Conservation (phyloP, 2,113 vertebrate species). For the Murina feae region DNA sequence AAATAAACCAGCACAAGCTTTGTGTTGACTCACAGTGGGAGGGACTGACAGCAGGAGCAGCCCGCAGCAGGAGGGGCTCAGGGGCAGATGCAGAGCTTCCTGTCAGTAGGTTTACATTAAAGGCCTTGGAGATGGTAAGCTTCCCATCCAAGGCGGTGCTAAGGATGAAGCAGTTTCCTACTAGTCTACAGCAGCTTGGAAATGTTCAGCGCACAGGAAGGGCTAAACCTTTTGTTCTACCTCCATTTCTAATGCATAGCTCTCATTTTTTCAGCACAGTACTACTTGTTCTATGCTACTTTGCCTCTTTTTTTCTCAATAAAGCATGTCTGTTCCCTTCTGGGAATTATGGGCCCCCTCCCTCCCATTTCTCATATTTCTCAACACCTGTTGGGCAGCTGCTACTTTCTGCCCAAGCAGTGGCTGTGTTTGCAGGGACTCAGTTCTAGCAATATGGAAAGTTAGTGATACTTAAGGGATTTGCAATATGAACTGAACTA, state of each 20-base stretch:
- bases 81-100: accelerated
- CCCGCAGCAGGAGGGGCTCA: background rate
- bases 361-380: constrained; percentile 62
- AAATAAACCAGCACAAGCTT: background rate
- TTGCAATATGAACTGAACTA: constrained; percentile 63
- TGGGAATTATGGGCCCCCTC: constrained; percentile 7
- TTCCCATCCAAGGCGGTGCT: background rate
- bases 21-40: background rate
- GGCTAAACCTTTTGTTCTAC: background rate
- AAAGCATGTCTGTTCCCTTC: constrained; percentile 7
- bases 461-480: constrained; percentile 68
- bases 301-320: background rate
- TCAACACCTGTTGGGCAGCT: constrained; percentile 72
- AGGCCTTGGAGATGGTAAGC: background rate
- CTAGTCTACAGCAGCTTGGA: background rate
- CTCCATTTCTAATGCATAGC: background rate
- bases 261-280: background rate
- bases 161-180: background rate
- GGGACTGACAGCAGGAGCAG: too few species aligned
- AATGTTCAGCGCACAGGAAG: background rate
- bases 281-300: background rate
- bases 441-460: constrained; percentile 63
- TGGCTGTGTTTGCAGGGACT: constrained; percentile 24
- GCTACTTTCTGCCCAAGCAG: constrained; percentile 34
- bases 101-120: background rate